Base-by-base conservation (phyloP, 1,140 invertebrate species). In the Medauroidea extradentata region DNA sequence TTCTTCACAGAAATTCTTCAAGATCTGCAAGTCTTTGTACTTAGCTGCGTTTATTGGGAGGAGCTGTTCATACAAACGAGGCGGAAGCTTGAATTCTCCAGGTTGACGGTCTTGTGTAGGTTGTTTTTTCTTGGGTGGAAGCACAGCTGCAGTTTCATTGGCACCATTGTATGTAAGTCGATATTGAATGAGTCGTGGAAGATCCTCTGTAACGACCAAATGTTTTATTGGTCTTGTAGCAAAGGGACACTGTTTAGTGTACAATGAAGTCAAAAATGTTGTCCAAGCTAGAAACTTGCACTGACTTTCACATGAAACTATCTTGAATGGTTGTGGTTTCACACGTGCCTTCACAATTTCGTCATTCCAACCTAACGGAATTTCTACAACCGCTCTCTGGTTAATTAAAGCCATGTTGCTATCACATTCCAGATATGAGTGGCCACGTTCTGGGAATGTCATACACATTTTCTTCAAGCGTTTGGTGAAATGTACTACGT, bases 351-450 rank as follows among this genome's bases (percentile, higher is more conserved):
- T 42, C 23, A 16, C 18, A 11, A 60, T 48, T 13, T 3, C 3
- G 2, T 24, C 18, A 16, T 48, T 48, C 59, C 59, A 57, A 38
- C 49, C 59, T 34, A 41, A 46, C 1, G 59, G 53, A 16, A 41
- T 23, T 34, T 56, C 53, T 11, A 44, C 52, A 1, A 14, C 0
- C 19, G 42, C 38, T 25, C 39, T 61, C 27, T 58, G 48, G 19
- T 56, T 48, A 1, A 61, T 61, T 18, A 61, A 46, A n/a, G 8
- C 44, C 43, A 61, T 57, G 59, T 62, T 25, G 11, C 51, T 55
- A 25, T 62, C 60, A 59, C 55, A 59, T 21, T 62, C 60, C 27
- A 62, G 27, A 39, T 53, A 62, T 1, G 44, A 56, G 21, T 62
- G 56, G 1, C 60, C 56, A 3, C 60, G 1, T 24, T 58, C 49